These are phyloP conservation scores for Halcyon smyrnensis DNA, from an alignment of 2,797 vertebrate genomes.

Conservation along the genomic window DNA sequence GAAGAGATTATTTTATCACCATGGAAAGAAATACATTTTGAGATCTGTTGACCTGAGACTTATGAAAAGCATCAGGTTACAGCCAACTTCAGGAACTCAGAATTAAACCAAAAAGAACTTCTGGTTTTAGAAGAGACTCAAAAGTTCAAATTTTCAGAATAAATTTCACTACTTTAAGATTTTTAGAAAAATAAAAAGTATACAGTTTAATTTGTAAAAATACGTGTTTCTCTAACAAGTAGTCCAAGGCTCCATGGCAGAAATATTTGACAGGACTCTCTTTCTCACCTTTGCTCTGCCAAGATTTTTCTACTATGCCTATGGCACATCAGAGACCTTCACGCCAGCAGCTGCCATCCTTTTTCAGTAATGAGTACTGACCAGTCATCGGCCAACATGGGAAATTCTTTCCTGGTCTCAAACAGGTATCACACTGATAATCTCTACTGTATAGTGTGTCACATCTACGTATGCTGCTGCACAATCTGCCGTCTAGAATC, in stretches of 20 bases:
- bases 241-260: background rate
- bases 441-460: rapidly evolving
- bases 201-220: background rate
- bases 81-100: background rate
- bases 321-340: background rate
- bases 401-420: background rate
- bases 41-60: background rate
- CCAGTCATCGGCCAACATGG: background rate
- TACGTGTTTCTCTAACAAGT: background rate
- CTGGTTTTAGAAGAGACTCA: background rate
- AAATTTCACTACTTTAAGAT: background rate
- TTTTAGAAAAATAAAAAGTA: background rate
- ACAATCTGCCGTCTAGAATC: background rate
- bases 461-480: background rate
- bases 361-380: background rate
- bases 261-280: background rate
- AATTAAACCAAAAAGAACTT: background rate
- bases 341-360: background rate
- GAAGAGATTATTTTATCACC: background rate
- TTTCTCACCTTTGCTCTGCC: background rate
- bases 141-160: background rate
- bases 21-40: conserved; percentile 19
- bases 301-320: background rate
- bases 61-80: background rate
- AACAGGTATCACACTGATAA: background rate